Percentiles rank a stretch among this genome's conserved stretches.
Evolutionary conservation across 2,888 invertebrate genomes (phyloP).

Genomic region (Nephrotoma appendiculata): DNA sequence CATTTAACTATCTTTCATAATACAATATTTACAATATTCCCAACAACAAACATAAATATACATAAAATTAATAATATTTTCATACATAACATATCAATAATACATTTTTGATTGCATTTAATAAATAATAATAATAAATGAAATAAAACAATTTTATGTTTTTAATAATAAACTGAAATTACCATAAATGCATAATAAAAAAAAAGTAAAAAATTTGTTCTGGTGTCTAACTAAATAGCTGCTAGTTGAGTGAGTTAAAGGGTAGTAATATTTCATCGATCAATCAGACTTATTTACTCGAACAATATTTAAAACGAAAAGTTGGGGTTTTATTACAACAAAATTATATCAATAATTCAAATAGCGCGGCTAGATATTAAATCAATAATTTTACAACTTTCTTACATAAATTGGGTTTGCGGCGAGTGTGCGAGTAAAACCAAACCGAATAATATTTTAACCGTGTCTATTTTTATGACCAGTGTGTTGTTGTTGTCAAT

Average conservation of each 20-base stretch:
- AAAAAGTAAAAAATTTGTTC: neutral
- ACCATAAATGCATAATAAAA: neutral
- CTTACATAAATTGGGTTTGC: neutral
- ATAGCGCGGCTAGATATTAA: neutral
- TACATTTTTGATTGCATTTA: neutral
- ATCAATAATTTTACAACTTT: neutral
- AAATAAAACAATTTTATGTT: neutral
- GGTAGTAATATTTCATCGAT: neutral
- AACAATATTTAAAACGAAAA: neutral
- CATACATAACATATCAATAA: neutral
- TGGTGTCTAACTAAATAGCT: neutral
- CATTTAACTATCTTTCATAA: neutral
- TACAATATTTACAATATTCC: neutral
- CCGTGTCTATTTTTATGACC: neutral
- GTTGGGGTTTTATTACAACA: neutral
- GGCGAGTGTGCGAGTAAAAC: neutral
- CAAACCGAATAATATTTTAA: neutral
- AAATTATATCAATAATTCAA: neutral
- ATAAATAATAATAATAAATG: neutral
- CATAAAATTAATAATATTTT: neutral
- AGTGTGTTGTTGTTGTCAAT: neutral
- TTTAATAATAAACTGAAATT: neutral
- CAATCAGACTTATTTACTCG: neutral
- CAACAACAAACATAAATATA: neutral
- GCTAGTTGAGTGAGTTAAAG: neutral